A percentile compares a stretch with the other conserved stretches of the same genome.
phyloP scores from a whole-genome alignment of 2,888 invertebrate genomes.

The Lochmaea capreae region DNA sequence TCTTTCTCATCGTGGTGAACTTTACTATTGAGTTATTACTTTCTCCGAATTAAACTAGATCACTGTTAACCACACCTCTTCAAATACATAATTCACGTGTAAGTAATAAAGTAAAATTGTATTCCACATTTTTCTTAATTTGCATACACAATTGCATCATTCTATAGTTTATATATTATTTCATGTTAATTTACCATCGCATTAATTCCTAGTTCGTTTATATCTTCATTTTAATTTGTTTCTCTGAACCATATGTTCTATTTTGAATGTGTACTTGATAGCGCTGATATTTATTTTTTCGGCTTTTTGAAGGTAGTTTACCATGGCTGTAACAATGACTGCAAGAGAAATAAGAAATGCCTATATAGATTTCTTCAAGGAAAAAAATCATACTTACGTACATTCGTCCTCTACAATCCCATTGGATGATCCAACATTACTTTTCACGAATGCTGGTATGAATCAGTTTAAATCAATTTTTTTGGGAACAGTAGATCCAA shows the following conservation, averaged over 20 bases:
- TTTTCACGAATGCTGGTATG: conserved; percentile 99
- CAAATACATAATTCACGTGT: neutral
- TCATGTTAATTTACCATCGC: neutral
- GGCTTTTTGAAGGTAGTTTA: neutral
- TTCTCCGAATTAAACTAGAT: conserved; percentile 1
- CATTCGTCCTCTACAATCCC: conserved; percentile 98
- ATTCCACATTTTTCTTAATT: neutral
- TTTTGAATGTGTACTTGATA: too few relatives aligned
- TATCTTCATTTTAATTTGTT: neutral
- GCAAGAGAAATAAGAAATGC: conserved; percentile 85
- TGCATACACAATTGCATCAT: conserved; percentile 16
- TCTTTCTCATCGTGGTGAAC: neutral
- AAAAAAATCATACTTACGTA: conserved; percentile 90
- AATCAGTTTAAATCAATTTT: conserved; percentile 99
- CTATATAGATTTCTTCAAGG: conserved; percentile 91
- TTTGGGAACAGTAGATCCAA: conserved; percentile 94
- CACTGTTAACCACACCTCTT: neutral
- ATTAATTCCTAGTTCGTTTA: neutral
- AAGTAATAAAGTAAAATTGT: neutral
- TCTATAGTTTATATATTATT: neutral
- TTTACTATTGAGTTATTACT: neutral
- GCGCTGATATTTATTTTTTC: neutral
- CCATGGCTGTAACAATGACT: conserved; percentile 65
- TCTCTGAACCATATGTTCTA: neutral
- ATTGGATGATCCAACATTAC: conserved; percentile 95